phyloP scores from a whole-genome alignment of 1,140 invertebrate species.

The Monochamus saltuarius region DNA sequence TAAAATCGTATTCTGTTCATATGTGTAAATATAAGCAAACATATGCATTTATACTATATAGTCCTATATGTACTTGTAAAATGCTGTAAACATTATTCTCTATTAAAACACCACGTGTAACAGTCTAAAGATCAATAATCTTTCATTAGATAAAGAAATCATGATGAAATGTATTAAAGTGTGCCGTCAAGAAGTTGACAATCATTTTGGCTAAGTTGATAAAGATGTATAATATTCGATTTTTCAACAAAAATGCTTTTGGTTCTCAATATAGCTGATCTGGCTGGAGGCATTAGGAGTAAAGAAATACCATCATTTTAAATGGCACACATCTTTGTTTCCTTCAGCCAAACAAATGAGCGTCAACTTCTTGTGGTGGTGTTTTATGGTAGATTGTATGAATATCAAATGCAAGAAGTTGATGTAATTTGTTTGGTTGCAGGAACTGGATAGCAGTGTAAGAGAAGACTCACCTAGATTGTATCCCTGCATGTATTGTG shows the following conservation, averaged over 20 bases:
- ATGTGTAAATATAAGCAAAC: too few relatives aligned
- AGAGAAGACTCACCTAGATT: conserved; percentile 56
- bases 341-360: conserved; percentile 80
- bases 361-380: conserved; percentile 84
- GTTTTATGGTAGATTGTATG: too few relatives aligned
- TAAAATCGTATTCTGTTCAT: too few relatives aligned
- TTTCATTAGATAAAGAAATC: too few relatives aligned
- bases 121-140: too few relatives aligned
- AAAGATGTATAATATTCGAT: background rate
- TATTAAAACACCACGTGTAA: too few relatives aligned
- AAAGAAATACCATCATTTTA: background rate
- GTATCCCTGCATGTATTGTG: conserved; percentile 84
- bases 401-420: conserved; percentile 70
- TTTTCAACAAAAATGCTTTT: too few relatives aligned
- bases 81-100: too few relatives aligned
- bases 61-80: too few relatives aligned
- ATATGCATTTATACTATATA: too few relatives aligned
- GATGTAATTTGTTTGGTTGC: conserved; percentile 91
- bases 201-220: conserved; percentile 67
- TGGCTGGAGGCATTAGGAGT: too few relatives aligned
- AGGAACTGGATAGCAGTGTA: conserved; percentile 77
- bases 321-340: conserved; percentile 24
- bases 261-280: too few relatives aligned
- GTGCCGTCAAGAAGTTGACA: conserved; percentile 87
- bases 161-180: background rate